phyloP scores from a whole-genome alignment of 2,797 vertebrate genomes.

The Chaetodon trifasciatus region DNA sequence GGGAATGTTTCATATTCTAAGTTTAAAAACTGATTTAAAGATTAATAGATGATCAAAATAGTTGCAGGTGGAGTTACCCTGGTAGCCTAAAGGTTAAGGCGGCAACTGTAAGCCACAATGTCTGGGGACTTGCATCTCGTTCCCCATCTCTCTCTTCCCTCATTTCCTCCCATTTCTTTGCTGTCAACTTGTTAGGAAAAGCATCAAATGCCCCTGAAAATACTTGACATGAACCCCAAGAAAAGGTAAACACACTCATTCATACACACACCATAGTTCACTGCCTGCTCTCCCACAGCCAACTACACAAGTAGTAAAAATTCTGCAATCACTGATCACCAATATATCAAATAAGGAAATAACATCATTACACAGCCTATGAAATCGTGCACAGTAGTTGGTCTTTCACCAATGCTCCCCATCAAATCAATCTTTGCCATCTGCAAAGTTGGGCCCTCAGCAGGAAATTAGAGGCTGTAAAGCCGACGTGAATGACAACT shows the following conservation, averaged over 20 bases:
- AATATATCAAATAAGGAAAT: conserved; percentile 11
- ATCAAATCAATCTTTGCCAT: conserved; percentile 45
- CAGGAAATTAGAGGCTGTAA: conserved; percentile 41
- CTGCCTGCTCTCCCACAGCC: neutral
- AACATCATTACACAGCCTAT: neutral
- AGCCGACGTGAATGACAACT: conserved; percentile 60
- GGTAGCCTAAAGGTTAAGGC: neutral
- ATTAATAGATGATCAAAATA: neutral
- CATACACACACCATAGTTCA: neutral
- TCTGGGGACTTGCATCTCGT: neutral
- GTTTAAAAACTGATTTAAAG: neutral
- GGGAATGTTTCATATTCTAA: neutral
- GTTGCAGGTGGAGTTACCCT: neutral
- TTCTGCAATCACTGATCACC: conserved; percentile 15
- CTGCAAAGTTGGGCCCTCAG: conserved; percentile 26
- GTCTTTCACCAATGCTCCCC: conserved; percentile 22
- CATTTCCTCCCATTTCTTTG: neutral
- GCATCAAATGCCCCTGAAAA: neutral
- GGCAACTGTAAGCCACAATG: neutral
- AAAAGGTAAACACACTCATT: neutral
- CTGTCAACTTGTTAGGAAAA: neutral
- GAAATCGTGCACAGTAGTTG: conserved; percentile 29
- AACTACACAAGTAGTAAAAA: neutral
- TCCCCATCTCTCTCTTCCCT: neutral
- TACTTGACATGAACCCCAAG: neutral